Base-by-base conservation (phyloP, 2,113 vertebrate species). In the Aspiorhynchus laticeps region DNA sequence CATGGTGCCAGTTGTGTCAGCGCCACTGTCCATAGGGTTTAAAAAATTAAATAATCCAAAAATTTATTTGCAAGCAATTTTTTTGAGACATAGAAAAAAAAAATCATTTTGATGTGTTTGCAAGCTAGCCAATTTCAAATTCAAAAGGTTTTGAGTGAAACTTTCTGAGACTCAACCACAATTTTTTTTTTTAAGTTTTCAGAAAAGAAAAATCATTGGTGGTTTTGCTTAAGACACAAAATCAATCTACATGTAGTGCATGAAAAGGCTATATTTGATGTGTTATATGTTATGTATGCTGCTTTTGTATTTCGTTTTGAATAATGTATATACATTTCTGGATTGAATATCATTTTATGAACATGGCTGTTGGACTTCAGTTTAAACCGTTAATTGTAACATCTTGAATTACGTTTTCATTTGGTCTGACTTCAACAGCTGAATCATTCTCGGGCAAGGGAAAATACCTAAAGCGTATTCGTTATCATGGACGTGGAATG, bases 401-500 rank as follows among this genome's bases (percentile, higher is more conserved):
- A 21, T 9, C n/a, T n/a, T 33, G 3, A 7, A 36, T 74, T 17
- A 17, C 21, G 24, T 61, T 56, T 76, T 65, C 51, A 5, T 48
- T 11, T 77, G 53, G 43, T 80, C 0, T 53, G 17, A 84, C 9
- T 83, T 82, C 87, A 89, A 15, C 93, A 99, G 98, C 97, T 0
- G 90, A 95, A 86, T 99, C 98, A 0, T 86, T 87, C 88, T 94
- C 97, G 0, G 91, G 95, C 63, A 97, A 97, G 92, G 98, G 98
- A 73, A 94, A 91, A 63, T 98, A 96, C 85, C 84, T 96, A 88
- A 98, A 98, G 92, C 93, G 97, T 51, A 94, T 99, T 84, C 97
- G 97, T 17, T 97, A 95, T 94, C 98, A 99, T 0, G 98, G 96
- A 80, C 93, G 94, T 82, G 98, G 98, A 41, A 95, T 93, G 95